Percentiles rank a stretch among this genome's conserved stretches.
phyloP scores from a whole-genome alignment of 2,113 vertebrate species.

The Cheirogaleus medius region DNA sequence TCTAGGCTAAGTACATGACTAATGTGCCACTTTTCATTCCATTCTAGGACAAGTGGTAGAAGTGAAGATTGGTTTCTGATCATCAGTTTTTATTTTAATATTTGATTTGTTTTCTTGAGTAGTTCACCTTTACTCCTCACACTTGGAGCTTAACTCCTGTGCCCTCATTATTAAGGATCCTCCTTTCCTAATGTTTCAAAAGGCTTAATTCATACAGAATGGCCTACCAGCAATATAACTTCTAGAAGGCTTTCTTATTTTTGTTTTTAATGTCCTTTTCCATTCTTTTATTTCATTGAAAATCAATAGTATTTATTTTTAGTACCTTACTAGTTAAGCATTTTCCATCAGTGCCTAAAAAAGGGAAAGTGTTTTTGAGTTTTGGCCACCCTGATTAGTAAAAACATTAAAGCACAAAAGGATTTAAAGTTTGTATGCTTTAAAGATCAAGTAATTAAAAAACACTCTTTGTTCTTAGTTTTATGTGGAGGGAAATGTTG shows the following conservation, averaged over 20 bases:
- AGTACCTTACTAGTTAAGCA: constrained; percentile 49
- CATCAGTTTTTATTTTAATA: background rate
- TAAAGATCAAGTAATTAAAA: constrained; percentile 79
- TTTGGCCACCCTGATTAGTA: constrained; percentile 73
- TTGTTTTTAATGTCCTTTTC: background rate
- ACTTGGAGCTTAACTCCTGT: background rate
- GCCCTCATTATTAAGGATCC: background rate
- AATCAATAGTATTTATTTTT: background rate
- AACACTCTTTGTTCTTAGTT: constrained; percentile 78
- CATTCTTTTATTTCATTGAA: constrained; percentile 24
- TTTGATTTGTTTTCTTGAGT: background rate
- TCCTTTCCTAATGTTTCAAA: background rate
- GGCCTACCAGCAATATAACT: background rate
- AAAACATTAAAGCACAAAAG: constrained; percentile 70
- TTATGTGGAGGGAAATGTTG: constrained; percentile 77
- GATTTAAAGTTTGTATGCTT: constrained; percentile 72
- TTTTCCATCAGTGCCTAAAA: constrained; percentile 60
- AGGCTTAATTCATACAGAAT: background rate
- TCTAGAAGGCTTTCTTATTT: constrained; percentile 39
- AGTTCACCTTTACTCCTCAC: background rate
- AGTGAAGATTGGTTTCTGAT: background rate
- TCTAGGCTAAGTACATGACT: background rate
- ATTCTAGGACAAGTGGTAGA: background rate
- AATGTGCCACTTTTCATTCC: background rate
- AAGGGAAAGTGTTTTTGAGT: constrained; percentile 58